These are phyloP conservation scores for Lepidocolaptes lacrymiger DNA, from an alignment of 2,797 vertebrate species.

Conservation along the genomic window DNA sequence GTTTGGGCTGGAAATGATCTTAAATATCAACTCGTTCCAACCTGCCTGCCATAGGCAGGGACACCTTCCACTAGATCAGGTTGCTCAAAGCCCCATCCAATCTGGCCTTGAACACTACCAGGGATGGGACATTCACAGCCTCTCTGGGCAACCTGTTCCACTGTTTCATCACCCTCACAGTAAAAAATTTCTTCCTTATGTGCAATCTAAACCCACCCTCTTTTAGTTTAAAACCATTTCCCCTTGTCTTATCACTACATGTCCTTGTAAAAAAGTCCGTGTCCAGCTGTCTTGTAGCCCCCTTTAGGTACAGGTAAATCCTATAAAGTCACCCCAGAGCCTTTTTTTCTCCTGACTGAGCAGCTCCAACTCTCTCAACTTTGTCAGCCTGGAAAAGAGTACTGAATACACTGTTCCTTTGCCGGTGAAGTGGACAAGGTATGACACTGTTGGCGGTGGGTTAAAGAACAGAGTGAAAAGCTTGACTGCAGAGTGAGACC, in stretches of 20 bases:
- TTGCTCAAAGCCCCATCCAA: neutral
- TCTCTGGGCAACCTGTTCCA: neutral
- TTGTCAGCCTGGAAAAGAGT: neutral
- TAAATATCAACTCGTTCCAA: neutral
- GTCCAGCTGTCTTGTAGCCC: neutral
- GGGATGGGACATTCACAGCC: neutral
- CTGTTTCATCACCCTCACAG: neutral
- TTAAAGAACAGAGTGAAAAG: neutral
- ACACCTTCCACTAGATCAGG: neutral
- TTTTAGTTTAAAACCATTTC: neutral
- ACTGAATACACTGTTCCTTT: neutral
- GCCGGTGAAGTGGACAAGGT: fast-evolving
- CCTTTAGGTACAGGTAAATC: neutral
- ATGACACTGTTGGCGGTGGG: fast-evolving
- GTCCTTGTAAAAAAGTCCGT: neutral
- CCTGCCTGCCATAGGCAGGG: neutral
- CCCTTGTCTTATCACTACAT: neutral
- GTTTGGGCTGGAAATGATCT: neutral
- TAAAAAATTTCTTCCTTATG: neutral
- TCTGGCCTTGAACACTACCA: neutral
- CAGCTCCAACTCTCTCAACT: neutral
- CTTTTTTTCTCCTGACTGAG: neutral
- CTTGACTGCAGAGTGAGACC: fast-evolving
- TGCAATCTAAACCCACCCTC: neutral
- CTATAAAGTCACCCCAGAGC: neutral